Conservation (phyloP, 2,113 vertebrate species). For the Scalopus aquaticus region DNA sequence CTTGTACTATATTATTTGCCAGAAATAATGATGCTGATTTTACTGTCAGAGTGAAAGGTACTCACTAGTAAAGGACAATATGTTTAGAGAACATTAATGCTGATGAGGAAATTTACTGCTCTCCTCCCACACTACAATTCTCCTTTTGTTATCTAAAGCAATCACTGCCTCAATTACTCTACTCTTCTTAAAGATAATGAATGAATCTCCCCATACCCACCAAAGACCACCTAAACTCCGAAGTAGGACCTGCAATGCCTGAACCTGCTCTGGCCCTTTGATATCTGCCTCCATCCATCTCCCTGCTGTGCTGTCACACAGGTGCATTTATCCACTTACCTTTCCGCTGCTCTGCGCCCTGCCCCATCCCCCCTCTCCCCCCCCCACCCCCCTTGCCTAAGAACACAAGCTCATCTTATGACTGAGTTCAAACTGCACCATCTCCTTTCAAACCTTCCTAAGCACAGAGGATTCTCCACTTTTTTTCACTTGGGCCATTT, state of each 20-base stretch:
- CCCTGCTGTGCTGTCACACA: neutral
- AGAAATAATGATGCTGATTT: neutral
- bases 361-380: too few species aligned
- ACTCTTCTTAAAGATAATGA: neutral
- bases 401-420: neutral
- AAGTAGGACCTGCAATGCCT: rapidly evolving
- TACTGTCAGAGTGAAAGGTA: neutral
- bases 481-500: neutral
- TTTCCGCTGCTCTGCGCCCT: neutral
- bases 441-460: neutral
- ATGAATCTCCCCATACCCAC: neutral
- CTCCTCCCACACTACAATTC: neutral
- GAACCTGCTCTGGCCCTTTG: neutral
- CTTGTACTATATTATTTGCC: neutral
- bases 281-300: too few species aligned
- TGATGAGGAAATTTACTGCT: neutral
- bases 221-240: neutral
- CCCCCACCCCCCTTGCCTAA: neutral
- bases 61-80: neutral
- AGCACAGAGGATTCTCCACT: neutral
- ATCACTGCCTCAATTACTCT: neutral
- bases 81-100: neutral
- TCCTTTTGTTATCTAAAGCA: neutral
- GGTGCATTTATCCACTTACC: neutral
- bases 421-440: neutral